Base-by-base conservation (phyloP, 2,888 invertebrate species). In the Sialis fuliginosa region DNA sequence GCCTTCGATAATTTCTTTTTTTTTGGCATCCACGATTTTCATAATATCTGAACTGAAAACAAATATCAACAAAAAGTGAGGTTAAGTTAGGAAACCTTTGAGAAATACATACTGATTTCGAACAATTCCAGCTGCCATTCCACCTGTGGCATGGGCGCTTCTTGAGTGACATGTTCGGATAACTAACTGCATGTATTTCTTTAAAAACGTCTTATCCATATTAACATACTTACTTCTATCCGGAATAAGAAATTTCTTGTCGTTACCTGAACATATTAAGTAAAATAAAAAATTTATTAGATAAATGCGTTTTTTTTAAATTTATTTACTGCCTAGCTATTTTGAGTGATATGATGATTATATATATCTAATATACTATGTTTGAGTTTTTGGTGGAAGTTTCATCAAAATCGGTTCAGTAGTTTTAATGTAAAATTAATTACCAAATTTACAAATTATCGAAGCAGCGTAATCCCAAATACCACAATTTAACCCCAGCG, bases 381-480 rank as follows among this genome's bases (percentile, higher is more conserved):
- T n/a, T n/a, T n/a, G n/a, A n/a, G n/a, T n/a, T n/a, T n/a, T n/a
- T n/a, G n/a, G n/a, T n/a, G n/a, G n/a, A n/a, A n/a, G n/a, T n/a
- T n/a, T n/a, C n/a, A n/a, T 41, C 41, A 8, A 4, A 5, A 41
- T 22, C 10, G 31, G 37, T 37, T 12, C 33, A 46, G 41, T 47
- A 10, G 31, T 13, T 37, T 35, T 40, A 42, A 30, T 45, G 22
- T 46, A 9, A 31, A 12, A 49, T 32, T 45, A 37, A 13, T 39
- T 61, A 68, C 77, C 77, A 62, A 78, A 77, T 60, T 77, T 79
- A 31, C 70, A 67, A 52, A 79, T 72, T 45, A 79, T 74, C 4
- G 77, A 77, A 0, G 77, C 77, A 46, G 74, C 71, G 58, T 81
- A 82, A 58, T 82, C 81, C 82, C 81, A 82, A 53, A 81, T 77